phyloP scores from a whole-genome alignment of 1,140 invertebrate species.

The Drosophila ohnishii region DNA sequence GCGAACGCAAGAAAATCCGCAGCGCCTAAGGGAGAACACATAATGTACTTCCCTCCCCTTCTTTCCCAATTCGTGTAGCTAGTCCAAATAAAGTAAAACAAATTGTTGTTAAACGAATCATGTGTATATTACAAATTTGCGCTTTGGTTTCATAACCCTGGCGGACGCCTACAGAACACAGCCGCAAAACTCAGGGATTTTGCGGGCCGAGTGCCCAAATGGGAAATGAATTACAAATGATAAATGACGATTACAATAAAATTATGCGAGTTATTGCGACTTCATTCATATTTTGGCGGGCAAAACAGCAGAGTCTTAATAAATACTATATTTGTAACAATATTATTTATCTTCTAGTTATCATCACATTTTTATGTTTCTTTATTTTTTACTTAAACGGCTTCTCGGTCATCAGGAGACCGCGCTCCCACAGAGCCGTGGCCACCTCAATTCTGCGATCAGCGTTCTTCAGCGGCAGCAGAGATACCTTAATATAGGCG shows the following conservation, averaged over 20 bases:
- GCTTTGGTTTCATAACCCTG: background rate
- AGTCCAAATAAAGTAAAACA: constrained; percentile 11
- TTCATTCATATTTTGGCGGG: background rate
- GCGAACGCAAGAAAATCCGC: constrained; percentile 87
- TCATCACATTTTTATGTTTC: background rate
- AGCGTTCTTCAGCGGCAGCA: constrained; percentile 87
- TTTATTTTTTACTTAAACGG: constrained; percentile 79
- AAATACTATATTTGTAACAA: background rate
- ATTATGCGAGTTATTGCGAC: background rate
- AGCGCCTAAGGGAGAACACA: constrained; percentile 82
- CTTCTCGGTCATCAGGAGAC: constrained; percentile 86
- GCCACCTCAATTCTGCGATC: constrained; percentile 86
- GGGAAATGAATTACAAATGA: constrained; percentile 7
- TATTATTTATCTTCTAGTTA: background rate
- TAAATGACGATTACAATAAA: background rate
- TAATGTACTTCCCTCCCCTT: background rate
- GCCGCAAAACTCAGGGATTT: constrained; percentile 4
- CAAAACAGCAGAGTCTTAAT: background rate
- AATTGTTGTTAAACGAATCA: background rate
- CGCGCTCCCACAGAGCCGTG: constrained; percentile 89
- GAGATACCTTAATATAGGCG: constrained; percentile 88
- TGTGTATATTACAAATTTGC: background rate
- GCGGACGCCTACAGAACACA: background rate
- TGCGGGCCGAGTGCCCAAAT: constrained; percentile 3
- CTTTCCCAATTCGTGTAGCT: background rate